These are phyloP conservation scores for Salminus brasiliensis DNA, from an alignment of 2,113 vertebrate species.

Conservation along the genomic window DNA sequence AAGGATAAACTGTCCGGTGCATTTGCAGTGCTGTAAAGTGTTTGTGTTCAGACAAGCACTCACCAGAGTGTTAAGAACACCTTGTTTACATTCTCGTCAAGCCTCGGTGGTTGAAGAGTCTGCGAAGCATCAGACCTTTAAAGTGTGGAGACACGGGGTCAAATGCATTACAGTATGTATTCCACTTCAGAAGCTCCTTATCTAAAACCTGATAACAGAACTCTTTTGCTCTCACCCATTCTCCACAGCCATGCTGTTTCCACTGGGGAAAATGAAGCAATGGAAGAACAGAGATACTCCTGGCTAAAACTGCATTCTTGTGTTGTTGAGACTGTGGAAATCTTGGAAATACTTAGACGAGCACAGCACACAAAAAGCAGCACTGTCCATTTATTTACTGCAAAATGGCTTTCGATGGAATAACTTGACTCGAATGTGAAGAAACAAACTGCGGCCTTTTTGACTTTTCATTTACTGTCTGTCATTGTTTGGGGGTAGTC, in stretches of 20 bases:
- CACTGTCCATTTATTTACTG: not conserved
- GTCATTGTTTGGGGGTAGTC: not conserved
- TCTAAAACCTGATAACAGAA: conserved; percentile 55
- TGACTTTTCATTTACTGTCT: not conserved
- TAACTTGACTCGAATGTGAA: not conserved
- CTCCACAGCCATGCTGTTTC: conserved; percentile 27
- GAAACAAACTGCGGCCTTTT: not conserved
- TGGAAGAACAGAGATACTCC: not conserved
- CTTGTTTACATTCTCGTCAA: conserved; percentile 56
- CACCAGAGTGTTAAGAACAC: conserved; percentile 47
- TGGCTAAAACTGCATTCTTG: conserved; percentile 7
- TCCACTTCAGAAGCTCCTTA: conserved; percentile 49
- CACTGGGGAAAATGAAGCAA: conserved; percentile 15
- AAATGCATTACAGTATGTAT: conserved; percentile 54
- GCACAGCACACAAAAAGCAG: not conserved
- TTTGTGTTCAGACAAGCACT: conserved; percentile 39
- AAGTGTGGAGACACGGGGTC: conserved; percentile 49
- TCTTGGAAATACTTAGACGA: not conserved
- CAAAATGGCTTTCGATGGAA: not conserved
- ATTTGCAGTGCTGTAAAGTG: conserved; percentile 26
- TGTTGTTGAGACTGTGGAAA: not conserved
- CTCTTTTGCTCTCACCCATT: conserved; percentile 27
- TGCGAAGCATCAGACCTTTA: conserved; percentile 52
- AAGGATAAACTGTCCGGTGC: conserved; percentile 21
- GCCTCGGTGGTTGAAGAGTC: conserved; percentile 44